These are phyloP conservation scores for Heliornis fulica DNA, from an alignment of 2,113 vertebrate genomes.

Conservation along the genomic window DNA sequence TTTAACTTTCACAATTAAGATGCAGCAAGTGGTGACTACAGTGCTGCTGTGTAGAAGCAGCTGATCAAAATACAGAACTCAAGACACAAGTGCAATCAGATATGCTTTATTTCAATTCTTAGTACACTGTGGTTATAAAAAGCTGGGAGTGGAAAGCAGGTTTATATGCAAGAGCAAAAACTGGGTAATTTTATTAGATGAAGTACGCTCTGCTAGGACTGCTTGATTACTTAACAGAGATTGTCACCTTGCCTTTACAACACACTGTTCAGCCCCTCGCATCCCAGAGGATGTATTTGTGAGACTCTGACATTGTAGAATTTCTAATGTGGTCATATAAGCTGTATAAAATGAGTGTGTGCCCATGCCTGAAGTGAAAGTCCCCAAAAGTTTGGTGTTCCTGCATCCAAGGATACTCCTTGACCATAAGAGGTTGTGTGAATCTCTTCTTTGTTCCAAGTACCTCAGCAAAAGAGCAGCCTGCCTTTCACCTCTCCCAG, in stretches of 20 bases:
- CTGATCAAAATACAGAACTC: not conserved
- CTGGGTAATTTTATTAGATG: not conserved
- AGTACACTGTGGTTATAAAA: slow-evolving; percentile 44
- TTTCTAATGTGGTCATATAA: not conserved
- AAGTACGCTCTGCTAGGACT: not conserved
- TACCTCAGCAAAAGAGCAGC: not conserved
- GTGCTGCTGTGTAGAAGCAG: not conserved
- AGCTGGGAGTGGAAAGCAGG: not conserved
- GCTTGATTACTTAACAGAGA: not conserved
- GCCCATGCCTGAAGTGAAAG: not conserved
- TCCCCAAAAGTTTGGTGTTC: not conserved
- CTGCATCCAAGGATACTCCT: not conserved
- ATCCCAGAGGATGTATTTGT: not conserved
- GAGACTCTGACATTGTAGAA: not conserved
- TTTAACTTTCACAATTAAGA: not conserved
- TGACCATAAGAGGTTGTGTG: not conserved
- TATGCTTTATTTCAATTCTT: slow-evolving; percentile 66
- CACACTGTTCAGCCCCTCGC: not conserved
- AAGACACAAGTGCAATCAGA: not conserved
- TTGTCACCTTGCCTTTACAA: not conserved
- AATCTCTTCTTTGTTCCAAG: not conserved
- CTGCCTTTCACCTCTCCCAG: not conserved
- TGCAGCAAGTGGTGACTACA: not conserved
- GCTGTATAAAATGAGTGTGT: not conserved
- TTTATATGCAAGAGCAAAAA: slow-evolving; percentile 9